Evolutionary conservation across 1,140 invertebrate species (phyloP), one percentile per base, ranked within the genome.

Genomic region (Dufourea novaeangliae): DNA sequence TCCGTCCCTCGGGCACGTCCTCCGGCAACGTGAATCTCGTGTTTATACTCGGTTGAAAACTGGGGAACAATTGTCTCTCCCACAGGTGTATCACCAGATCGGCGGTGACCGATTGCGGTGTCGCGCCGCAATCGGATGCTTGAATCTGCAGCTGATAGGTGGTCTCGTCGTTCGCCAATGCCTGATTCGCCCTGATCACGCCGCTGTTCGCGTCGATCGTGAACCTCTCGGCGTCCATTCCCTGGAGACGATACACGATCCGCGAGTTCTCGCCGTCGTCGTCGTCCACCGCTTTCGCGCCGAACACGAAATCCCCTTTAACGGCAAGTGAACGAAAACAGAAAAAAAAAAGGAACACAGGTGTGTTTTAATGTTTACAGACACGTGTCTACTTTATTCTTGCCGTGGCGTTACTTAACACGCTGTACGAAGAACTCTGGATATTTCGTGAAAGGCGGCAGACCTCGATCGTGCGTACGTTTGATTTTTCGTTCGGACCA

Each of bases 221-320:
- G 85, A 98, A 98, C 74, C 95, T 94, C 39, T 95, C 92, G 5
- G 95, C 93, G 88, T 98, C 96, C 84, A 95, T 94, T 1, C 97
- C 97, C 50, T 94, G 94, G 0, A 98, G 91, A 52, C 93, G 94
- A 89, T 98, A 98, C 14, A 94, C 91, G 34, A 98, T 95, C 83
- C 95, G 94, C 39, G 96, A 96, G 89, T 98, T 98, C 1, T 94
- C 88, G 1, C 95, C 97, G 52, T 95, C 94, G 89, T 98, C 97
- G 62, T 93, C 93, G 90, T 98, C 97, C 10, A 93, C 91, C 0
- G 97, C 97, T 90, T 95, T 95, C 0, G 96, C 96, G 14, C 97
- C 97, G 91, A 97, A 97, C 22, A 98, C 96, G 92, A 98, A 98
- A 86, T 94, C 93, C 25, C 94, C 94, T 94, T 75, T 69, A 88